Evolutionary conservation across 2,113 vertebrate species (phyloP), one percentile per base, ranked within the genome.

Genomic region (Takifugu flavidus): DNA sequence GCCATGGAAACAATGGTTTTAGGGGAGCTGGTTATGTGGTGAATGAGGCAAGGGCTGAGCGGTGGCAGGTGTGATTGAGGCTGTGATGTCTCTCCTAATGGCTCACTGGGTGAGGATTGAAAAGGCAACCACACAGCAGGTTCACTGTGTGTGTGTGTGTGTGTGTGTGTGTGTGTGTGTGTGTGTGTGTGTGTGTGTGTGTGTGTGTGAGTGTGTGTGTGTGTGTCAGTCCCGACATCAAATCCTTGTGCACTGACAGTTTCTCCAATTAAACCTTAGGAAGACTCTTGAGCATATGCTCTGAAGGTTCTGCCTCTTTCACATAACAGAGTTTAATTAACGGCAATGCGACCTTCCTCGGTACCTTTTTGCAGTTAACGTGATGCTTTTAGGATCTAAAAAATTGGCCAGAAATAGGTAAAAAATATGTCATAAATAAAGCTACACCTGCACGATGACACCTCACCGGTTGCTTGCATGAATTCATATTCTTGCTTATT

Each of bases 61-160:
- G 56, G 71, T 59, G 75, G 72, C 76, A 84, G 83, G 80, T 78
- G 74, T 72, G 74, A 86, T 67, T 72, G 75, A 82, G 66, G 61
- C 66, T 63, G 62, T 59, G 76, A 74, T 71, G 75, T 76, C 75
- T 70, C 62, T 20, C 42, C 61, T 75, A 85, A 86, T 72, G 67
- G 65, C 63, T 77, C 11, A 3, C 72, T 28, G 62, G 43, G 53
- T 45, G 64, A 68, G 53, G 67, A 82, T 72, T 63, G 67, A 62
- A 64, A 79, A 80, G 65, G 67, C 43, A 62, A 66, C 45, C 5
- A 13, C 53, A 12, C 64, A 71, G 56, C 45, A 53, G 75, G 64
- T 69, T 26, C 55, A 53, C 44, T 68, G 62, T 58, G 73, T 68
- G 58, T 55, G 45, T 7, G 20, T 31, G 61, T 49, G 62, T 54